Conservation (phyloP, 1,140 invertebrate species). For the Drosophila nikananu region DNA sequence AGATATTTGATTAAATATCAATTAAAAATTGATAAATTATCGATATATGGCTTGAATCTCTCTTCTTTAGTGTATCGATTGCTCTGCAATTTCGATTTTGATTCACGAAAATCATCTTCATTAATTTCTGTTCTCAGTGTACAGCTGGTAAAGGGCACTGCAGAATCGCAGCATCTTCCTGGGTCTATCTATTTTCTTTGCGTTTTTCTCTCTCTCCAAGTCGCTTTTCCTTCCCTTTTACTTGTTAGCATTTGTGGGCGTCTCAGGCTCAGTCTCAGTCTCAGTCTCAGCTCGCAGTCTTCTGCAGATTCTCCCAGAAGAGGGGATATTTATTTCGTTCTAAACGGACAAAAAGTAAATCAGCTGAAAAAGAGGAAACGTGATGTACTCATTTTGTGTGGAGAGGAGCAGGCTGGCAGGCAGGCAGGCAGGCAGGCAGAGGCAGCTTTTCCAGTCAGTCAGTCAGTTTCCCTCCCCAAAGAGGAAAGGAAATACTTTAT, state of each 20-base stretch:
- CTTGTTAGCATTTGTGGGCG: conserved; percentile 77
- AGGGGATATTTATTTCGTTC: conserved; percentile 65
- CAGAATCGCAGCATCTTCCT: conserved; percentile 21
- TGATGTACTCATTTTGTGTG: conserved; percentile 76
- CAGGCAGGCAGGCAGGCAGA: conserved; percentile 7
- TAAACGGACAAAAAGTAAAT: conserved; percentile 44
- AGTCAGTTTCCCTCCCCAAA: conserved; percentile 6
- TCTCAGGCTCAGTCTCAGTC: conserved; percentile 41
- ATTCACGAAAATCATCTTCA: neutral
- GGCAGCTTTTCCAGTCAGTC: conserved; percentile 12
- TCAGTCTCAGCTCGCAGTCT: conserved; percentile 5
- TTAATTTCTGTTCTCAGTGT: conserved; percentile 8
- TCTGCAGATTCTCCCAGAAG: conserved; percentile 17
- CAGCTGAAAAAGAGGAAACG: conserved; percentile 49
- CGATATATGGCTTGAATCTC: neutral
- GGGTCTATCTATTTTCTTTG: conserved; percentile 3
- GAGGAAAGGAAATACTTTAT: conserved; percentile 79
- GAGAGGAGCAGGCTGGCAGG: neutral
- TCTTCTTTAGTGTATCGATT: no score
- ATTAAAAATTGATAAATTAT: neutral
- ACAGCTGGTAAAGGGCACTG: conserved; percentile 1
- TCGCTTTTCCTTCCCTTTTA: conserved; percentile 15
- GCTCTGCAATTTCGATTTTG: neutral
- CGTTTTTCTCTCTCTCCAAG: neutral
- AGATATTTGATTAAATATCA: neutral